Evolutionary conservation across 2,888 invertebrate species (phyloP).

Genomic region (Ptycholaimellus sp.): DNA sequence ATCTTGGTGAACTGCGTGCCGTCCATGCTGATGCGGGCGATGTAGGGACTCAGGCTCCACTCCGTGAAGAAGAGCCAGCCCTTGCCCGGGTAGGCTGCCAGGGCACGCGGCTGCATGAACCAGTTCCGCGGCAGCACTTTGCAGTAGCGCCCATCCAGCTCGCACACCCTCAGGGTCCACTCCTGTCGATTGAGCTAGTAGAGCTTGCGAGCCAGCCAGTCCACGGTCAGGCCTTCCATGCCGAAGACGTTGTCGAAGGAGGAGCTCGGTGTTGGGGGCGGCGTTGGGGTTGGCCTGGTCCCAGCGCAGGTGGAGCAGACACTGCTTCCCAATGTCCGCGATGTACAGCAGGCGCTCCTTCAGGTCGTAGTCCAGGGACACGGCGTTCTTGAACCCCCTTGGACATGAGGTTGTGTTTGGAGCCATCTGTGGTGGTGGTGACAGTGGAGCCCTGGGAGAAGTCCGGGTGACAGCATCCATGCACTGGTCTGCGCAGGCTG

Average conservation of each 20-base stretch:
- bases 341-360: too few species aligned
- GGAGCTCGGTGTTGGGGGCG: too few species aligned
- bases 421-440: too few species aligned
- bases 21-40: conserved; percentile 88
- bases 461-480: too few species aligned
- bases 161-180: conserved; percentile 76
- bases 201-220: conserved; percentile 80
- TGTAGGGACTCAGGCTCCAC: conserved; percentile 66
- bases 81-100: conserved; percentile 68
- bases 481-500: too few species aligned
- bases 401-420: too few species aligned
- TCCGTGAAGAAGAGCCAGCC: conserved; percentile 63
- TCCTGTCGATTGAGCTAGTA: conserved; percentile 91
- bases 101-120: conserved; percentile 72
- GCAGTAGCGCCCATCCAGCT: conserved; percentile 66
- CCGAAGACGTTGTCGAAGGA: conserved; percentile 81
- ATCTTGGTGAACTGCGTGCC: conserved; percentile 58
- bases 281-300: too few species aligned
- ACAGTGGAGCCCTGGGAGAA: too few species aligned
- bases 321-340: too few species aligned
- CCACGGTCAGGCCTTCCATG: conserved; percentile 83
- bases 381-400: too few species aligned
- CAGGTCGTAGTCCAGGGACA: too few species aligned
- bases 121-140: conserved; percentile 48
- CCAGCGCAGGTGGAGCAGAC: too few species aligned